Conservation (phyloP, 2,113 vertebrate genomes). For the Centropus unirufus region DNA sequence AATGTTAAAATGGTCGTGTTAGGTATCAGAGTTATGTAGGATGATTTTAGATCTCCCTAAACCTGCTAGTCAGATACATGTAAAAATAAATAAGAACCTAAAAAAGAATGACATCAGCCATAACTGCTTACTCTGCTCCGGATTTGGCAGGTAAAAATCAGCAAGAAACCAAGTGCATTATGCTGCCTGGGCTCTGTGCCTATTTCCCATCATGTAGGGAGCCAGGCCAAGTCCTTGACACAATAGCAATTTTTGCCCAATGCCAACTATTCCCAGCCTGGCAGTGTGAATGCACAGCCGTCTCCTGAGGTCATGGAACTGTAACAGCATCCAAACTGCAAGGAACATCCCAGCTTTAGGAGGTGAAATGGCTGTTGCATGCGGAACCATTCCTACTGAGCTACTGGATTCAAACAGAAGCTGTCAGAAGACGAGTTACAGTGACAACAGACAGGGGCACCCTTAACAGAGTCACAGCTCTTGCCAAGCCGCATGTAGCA, state of each 20-base stretch:
- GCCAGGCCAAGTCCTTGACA: conserved; percentile 62
- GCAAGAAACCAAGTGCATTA: conserved; percentile 51
- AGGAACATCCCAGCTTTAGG: neutral
- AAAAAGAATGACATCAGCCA: conserved; percentile 54
- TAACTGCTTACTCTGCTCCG: conserved; percentile 40
- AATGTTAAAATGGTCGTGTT: neutral
- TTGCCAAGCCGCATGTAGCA: neutral
- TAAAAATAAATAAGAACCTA: conserved; percentile 46
- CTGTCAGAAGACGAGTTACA: neutral
- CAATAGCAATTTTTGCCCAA: conserved; percentile 65
- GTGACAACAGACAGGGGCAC: neutral
- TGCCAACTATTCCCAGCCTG: conserved; percentile 63
- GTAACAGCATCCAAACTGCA: conserved; percentile 32
- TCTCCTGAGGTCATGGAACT: conserved; percentile 59
- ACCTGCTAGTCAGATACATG: neutral
- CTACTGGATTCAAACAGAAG: neutral
- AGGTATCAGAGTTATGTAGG: neutral
- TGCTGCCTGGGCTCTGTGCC: conserved; percentile 54
- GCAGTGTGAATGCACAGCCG: neutral
- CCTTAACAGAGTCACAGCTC: neutral
- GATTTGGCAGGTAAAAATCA: conserved; percentile 68
- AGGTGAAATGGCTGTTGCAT: conserved; percentile 1
- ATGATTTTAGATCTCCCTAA: conserved; percentile 22
- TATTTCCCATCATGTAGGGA: conserved; percentile 58
- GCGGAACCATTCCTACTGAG: neutral